Percentiles rank a stretch among this genome's conserved stretches.
phyloP scores from a whole-genome alignment of 2,797 vertebrate species.

The Tragelaphus oryx region DNA sequence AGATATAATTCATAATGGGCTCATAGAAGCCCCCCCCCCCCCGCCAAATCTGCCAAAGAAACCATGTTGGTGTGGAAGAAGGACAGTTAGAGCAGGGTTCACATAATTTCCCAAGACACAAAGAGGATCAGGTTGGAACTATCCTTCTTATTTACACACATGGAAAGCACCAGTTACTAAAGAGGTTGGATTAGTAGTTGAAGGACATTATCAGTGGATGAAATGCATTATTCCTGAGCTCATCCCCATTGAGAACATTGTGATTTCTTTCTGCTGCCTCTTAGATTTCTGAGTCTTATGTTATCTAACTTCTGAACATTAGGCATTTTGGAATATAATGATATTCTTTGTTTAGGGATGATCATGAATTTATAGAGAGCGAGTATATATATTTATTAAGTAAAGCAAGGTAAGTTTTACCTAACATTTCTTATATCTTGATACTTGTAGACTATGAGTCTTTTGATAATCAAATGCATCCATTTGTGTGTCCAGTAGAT shows the following conservation, averaged over 20 bases:
- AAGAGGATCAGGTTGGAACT: neutral
- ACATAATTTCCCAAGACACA: neutral
- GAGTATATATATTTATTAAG: neutral
- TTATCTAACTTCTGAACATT: neutral
- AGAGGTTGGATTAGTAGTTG: neutral
- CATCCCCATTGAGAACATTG: neutral
- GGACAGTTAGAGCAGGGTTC: neutral
- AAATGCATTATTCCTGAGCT: neutral
- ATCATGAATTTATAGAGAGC: neutral
- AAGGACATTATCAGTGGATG: neutral
- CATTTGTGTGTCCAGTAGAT: slow-evolving; percentile 51
- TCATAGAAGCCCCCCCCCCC: too few relatives aligned
- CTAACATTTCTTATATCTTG: neutral
- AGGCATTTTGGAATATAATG: neutral
- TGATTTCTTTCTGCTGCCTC: neutral
- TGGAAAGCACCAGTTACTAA: neutral
- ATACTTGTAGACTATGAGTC: neutral
- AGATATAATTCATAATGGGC: too few relatives aligned
- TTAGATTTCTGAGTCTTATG: neutral
- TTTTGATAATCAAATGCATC: neutral
- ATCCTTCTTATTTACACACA: neutral
- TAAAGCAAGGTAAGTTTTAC: neutral
- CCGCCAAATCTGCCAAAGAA: slow-evolving; percentile 2
- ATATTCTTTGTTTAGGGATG: neutral
- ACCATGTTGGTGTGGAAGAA: neutral